phyloP scores from a whole-genome alignment of 2,888 invertebrate genomes.

The Drosophila suboccidentalis region DNA sequence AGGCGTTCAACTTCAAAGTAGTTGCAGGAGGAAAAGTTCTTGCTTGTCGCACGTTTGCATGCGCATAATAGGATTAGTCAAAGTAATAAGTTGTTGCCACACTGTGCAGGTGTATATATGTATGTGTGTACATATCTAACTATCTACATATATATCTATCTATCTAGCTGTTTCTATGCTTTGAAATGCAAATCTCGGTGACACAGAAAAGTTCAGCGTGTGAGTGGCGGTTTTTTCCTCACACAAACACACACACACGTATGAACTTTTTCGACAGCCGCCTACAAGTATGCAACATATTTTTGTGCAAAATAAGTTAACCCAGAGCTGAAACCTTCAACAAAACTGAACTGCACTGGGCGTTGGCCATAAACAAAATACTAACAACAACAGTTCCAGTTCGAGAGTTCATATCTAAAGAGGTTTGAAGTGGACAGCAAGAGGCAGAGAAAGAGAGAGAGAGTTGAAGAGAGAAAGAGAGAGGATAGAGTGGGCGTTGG shows the following conservation, averaged over 20 bases:
- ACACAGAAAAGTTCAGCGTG: slow-evolving; percentile 46
- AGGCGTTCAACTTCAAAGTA: slow-evolving; percentile 76
- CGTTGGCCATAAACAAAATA: slow-evolving; percentile 54
- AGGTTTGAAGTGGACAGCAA: slow-evolving; percentile 23
- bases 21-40: slow-evolving; percentile 70
- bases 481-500: background rate
- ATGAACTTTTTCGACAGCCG: slow-evolving; percentile 66
- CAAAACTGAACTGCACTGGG: slow-evolving; percentile 30
- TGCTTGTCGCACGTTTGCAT: slow-evolving; percentile 76
- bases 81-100: slow-evolving; percentile 74
- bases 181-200: slow-evolving; percentile 74
- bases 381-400: slow-evolving; percentile 21
- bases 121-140: background rate
- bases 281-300: slow-evolving; percentile 75
- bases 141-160: slow-evolving; percentile 5
- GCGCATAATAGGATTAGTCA: slow-evolving; percentile 80
- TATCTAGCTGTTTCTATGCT: slow-evolving; percentile 39
- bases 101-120: slow-evolving; percentile 33
- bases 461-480: background rate
- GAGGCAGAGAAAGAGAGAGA: background rate
- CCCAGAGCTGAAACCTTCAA: slow-evolving; percentile 40
- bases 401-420: slow-evolving; percentile 30
- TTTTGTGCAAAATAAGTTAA: slow-evolving; percentile 55
- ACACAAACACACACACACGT: slow-evolving; percentile 3
- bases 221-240: slow-evolving; percentile 4